Evolutionary conservation across 2,797 vertebrate species (phyloP).

Genomic region (Peromyscus aztecus): DNA sequence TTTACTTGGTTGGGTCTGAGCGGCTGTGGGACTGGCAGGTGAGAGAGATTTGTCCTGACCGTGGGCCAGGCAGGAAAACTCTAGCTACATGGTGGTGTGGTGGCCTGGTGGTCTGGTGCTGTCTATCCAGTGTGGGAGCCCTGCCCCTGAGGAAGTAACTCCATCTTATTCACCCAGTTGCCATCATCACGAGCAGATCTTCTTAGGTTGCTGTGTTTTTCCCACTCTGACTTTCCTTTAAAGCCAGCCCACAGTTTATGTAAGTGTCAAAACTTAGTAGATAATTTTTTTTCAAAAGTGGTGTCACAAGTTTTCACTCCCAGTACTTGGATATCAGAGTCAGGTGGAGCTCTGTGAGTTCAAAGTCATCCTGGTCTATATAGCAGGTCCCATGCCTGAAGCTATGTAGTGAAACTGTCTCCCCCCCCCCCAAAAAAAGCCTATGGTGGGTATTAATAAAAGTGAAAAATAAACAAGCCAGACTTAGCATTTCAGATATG

Average conservation of each 20-base stretch:
- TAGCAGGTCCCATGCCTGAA: not conserved
- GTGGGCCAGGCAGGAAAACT: too few relatives aligned
- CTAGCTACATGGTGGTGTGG: too few relatives aligned
- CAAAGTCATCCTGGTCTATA: not conserved
- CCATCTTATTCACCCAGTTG: not conserved
- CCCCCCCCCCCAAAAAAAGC: too few relatives aligned
- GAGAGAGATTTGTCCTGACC: too few relatives aligned
- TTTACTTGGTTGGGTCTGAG: too few relatives aligned
- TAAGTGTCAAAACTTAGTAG: slow-evolving; percentile 8
- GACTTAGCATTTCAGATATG: slow-evolving; percentile 12
- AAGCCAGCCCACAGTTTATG: not conserved
- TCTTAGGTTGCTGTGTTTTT: not conserved
- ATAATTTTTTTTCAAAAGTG: not conserved
- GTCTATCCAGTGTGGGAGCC: slow-evolving; percentile 64
- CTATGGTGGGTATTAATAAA: not conserved
- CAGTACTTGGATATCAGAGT: not conserved
- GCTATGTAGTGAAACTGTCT: not conserved
- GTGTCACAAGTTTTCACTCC: not conserved
- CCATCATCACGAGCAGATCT: not conserved
- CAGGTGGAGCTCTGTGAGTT: not conserved
- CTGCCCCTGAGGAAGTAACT: not conserved
- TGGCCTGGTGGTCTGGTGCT: slow-evolving; percentile 39
- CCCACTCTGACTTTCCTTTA: not conserved
- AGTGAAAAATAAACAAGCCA: not conserved
- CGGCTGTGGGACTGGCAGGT: too few relatives aligned